Base-by-base conservation (phyloP, 2,113 vertebrate genomes). In the Pluvialis apricaria region DNA sequence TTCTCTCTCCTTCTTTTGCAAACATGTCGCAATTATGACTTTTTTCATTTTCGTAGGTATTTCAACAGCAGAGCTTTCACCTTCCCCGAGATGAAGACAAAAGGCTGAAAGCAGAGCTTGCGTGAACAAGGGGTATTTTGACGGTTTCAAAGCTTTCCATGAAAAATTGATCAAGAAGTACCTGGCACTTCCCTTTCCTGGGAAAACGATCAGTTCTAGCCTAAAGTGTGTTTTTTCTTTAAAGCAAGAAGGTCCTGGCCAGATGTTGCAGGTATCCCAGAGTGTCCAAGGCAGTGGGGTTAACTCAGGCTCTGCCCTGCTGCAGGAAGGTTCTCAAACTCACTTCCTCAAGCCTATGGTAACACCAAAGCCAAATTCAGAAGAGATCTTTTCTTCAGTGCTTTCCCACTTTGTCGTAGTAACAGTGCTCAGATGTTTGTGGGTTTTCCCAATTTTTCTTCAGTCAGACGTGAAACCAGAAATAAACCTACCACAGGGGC, bases 221-320 rank as follows among this genome's bases (percentile, higher is more conserved):
- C 38, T 44, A 44, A 44, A 15, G 18, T 31, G 24, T 78, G 22
- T 40, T 65, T 4, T 16, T 54, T 55, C 11, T 60, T 70, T 16
- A 20, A 42, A 70, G 18, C 28, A 58, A 60, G 21, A 73, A 89
- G 17, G 21, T 84, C 29, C 42, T 64, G 49, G n/a, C 12, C 21
- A 40, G 49, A 5, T 4, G 0, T 47, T 55, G 24, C 21, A 13
- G 2, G 0, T 38, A 32, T n/a, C 44, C 58, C 32, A 28, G 11
- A 68, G 17, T 16, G 19, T 28, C 72, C 61, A 31, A 11, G 12
- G 21, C 51, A 29, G 0, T 10, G 6, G 21, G 31, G 34, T 44
- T 79, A 68, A 32, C 14, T 68, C 4, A 1, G 29, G 5, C 13
- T 69, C 36, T 47, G 24, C 34, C 13, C 12, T 25, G 45, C 28